These are phyloP conservation scores for Glossophaga mutica DNA, from an alignment of 2,797 vertebrate species.

Conservation along the genomic window DNA sequence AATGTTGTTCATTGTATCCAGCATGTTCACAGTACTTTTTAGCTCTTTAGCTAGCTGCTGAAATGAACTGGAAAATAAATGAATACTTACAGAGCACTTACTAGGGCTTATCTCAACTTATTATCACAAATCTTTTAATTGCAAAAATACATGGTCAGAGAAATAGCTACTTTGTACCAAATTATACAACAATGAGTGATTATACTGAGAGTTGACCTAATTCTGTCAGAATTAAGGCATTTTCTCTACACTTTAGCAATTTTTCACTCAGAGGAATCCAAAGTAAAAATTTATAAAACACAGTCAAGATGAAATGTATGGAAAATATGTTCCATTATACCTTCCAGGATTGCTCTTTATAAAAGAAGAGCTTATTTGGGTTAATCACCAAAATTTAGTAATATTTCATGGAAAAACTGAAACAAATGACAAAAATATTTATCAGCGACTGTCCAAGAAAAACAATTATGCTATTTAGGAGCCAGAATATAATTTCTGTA, in stretches of 20 bases:
- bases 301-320: background rate
- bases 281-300: background rate
- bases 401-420: background rate
- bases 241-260: background rate
- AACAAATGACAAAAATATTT: background rate
- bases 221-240: background rate
- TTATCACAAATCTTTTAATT: background rate
- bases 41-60: background rate
- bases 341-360: background rate
- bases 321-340: background rate
- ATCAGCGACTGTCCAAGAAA: background rate
- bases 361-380: background rate
- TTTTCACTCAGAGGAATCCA: background rate
- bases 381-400: constrained; percentile 18
- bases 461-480: background rate
- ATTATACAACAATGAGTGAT: background rate
- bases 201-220: background rate
- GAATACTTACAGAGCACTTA: background rate
- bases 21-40: background rate
- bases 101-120: background rate
- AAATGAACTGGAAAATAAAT: background rate
- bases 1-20: background rate
- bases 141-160: background rate
- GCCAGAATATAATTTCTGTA: background rate
- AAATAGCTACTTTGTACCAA: background rate